Evolutionary conservation across 2,888 invertebrate genomes (phyloP).

Genomic region (Aphodius granarius): DNA sequence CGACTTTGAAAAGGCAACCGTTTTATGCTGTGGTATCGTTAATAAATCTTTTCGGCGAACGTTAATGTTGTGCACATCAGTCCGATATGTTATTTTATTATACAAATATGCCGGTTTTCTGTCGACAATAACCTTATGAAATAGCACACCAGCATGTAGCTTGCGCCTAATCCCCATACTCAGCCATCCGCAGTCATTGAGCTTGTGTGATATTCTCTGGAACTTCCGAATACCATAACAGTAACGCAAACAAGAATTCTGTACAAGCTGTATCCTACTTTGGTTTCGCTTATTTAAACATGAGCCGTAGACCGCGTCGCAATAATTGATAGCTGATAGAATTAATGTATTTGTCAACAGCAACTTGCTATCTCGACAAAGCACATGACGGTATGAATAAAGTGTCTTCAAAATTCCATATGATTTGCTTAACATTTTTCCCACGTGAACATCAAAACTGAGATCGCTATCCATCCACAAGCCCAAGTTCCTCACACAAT

Average conservation of each 20-base stretch:
- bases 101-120: not conserved
- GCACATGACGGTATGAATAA: not conserved
- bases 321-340: not conserved
- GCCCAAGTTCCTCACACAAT: not conserved
- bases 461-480: not conserved
- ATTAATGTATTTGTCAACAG: not conserved
- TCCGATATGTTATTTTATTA: too few relatives aligned
- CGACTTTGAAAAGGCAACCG: too few relatives aligned
- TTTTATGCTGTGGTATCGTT: too few relatives aligned
- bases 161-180: not conserved
- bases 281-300: not conserved
- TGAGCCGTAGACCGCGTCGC: not conserved
- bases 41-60: too few relatives aligned
- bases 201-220: slow-evolving; percentile 1
- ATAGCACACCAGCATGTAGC: not conserved
- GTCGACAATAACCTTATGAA: not conserved
- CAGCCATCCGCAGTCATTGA: not conserved
- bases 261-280: not conserved
- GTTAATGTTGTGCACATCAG: too few relatives aligned
- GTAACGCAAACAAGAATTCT: not conserved
- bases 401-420: not conserved
- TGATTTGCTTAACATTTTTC: not conserved
- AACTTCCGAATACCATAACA: not conserved
- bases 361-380: not conserved
- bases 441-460: not conserved